Percentiles rank a stretch among this genome's conserved stretches.
Evolutionary conservation across 2,888 invertebrate genomes (phyloP).

Genomic region (Pogonocherus hispidulus): DNA sequence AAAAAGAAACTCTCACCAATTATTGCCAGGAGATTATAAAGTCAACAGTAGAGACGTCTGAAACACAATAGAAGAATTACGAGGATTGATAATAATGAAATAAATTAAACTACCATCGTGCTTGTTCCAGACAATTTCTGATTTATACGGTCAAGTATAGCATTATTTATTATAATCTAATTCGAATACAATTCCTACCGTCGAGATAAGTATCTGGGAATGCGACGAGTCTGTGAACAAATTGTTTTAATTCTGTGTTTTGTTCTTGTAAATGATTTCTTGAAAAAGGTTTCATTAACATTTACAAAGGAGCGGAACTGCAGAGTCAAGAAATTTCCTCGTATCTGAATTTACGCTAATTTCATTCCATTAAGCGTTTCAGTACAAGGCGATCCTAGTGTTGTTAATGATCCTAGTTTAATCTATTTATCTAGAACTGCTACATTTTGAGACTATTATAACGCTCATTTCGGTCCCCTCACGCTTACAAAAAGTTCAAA

Average conservation of each 20-base stretch:
- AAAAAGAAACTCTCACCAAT: slow-evolving; percentile 11
- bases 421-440: too few species aligned
- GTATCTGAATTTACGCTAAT: neutral
- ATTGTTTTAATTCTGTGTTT: slow-evolving; percentile 6
- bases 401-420: too few species aligned
- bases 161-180: slow-evolving; percentile 41
- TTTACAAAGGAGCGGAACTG: neutral
- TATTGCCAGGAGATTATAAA: slow-evolving; percentile 11
- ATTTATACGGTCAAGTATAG: slow-evolving; percentile 10
- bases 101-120: slow-evolving; percentile 14
- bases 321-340: neutral
- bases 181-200: slow-evolving; percentile 32
- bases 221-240: slow-evolving; percentile 31
- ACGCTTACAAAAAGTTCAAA: too few species aligned
- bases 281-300: neutral
- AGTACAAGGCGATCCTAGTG: too few species aligned
- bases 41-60: neutral
- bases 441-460: too few species aligned
- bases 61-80: slow-evolving; percentile 10
- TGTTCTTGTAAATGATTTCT: neutral
- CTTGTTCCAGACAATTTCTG: slow-evolving; percentile 14
- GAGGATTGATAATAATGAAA: slow-evolving; percentile 3
- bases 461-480: too few species aligned
- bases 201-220: slow-evolving; percentile 28
- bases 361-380: too few species aligned